Conservation (phyloP, 37 sponge, comb jelly and placozoan genomes). For the Axinella damicornis region DNA sequence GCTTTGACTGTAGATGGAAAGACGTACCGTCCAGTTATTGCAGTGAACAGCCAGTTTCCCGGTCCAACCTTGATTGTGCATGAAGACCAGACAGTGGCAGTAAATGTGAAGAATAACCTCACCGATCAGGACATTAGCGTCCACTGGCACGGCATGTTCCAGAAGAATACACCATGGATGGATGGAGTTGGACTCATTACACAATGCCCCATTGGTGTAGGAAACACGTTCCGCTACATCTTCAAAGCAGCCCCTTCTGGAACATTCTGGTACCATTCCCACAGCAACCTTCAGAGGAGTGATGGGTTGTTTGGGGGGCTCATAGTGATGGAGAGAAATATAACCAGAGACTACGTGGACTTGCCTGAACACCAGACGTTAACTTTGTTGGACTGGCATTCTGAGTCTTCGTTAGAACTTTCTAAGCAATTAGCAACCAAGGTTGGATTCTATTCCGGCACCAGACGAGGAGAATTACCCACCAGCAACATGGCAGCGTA, state of each 20-base stretch:
- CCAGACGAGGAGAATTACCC: not conserved
- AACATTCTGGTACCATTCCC: conserved; percentile 80
- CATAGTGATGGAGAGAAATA: conserved; percentile 23
- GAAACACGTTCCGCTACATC: conserved; percentile 46
- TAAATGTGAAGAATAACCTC: conserved; percentile 59
- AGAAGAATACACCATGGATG: conserved; percentile 51
- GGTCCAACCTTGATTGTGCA: conserved; percentile 63
- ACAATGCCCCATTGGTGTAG: conserved; percentile 52
- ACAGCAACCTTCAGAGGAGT: conserved; percentile 58
- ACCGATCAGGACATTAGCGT: conserved; percentile 36
- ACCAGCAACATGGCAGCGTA: not conserved
- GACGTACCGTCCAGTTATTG: conserved; percentile 26
- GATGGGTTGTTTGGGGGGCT: conserved; percentile 74
- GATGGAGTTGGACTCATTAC: conserved; percentile 65
- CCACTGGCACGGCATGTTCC: conserved; percentile 76
- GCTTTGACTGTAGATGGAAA: conserved; percentile 16
- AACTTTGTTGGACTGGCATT: conserved; percentile 42
- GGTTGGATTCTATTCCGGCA: too few relatives aligned
- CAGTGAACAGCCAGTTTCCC: conserved; percentile 43
- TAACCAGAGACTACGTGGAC: not conserved
- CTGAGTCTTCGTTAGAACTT: not conserved
- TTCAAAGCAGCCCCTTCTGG: conserved; percentile 61
- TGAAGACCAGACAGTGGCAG: conserved; percentile 29
- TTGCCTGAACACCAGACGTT: conserved; percentile 63
- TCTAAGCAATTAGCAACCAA: not conserved